Evolutionary conservation across 2,888 invertebrate genomes (phyloP), one percentile per base, ranked within the genome.

Genomic region (Brassicogethes aeneus): DNA sequence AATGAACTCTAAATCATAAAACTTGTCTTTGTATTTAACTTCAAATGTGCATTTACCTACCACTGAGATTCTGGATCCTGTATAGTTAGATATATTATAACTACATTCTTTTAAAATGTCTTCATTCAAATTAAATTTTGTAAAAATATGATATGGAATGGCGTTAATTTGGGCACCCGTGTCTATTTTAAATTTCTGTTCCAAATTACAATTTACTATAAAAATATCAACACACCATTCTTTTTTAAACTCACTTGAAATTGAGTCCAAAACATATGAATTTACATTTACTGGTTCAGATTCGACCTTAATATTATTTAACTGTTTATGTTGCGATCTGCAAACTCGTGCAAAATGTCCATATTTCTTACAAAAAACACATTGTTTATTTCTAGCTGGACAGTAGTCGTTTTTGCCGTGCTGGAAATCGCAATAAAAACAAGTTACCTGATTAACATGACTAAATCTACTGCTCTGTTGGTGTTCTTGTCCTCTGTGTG

Each of bases 131-230:
- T n/a, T n/a, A n/a, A n/a, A n/a, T n/a, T n/a, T n/a, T n/a, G n/a
- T n/a, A n/a, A n/a, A n/a, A n/a, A n/a, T n/a, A 35, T 35, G 5
- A 15, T 13, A 10, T 15, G 36, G 36, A 8, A 35, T 35, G 8
- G 16, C 16, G 16, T 35, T 35, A 35, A 15, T 10, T 35, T 10
- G 36, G 12, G 36, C 17, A n/a, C 36, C 36, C 3, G 36, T 17
- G 16, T 36, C 36, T 8, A 36, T 7, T 36, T 36, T 36, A 36
- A 16, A 17, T 16, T 17, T 16, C 3, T 17, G 3, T 17, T 3
- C n/a, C 17, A 3, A n/a, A 16, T 36, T 3, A 17, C 2, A 3
- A 3, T 36, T n/a, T 36, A 36, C 5, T 5, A 36, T n/a, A 12
- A 16, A 10, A 36, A 36, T 12, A 3, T 36, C 16, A 17, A 5